A percentile compares a stretch with the other conserved stretches of the same genome.
phyloP scores from a whole-genome alignment of 2,888 invertebrate genomes.

The Tetramorium bicarinatum region DNA sequence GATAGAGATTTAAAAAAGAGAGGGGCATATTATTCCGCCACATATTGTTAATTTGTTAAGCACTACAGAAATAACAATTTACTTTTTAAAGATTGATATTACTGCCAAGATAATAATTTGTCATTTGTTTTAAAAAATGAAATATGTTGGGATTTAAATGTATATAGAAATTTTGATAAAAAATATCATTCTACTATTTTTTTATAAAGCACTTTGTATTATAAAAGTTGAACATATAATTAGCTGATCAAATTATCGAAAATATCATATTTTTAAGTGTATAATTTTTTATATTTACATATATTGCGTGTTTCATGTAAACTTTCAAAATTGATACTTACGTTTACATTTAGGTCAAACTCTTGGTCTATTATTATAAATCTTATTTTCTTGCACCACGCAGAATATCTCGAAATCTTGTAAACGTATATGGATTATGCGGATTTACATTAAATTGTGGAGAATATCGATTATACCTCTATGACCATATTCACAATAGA shows the following conservation, averaged over 20 bases:
- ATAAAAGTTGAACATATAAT: not conserved
- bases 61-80: not conserved
- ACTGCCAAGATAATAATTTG: not conserved
- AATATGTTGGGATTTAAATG: not conserved
- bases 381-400: not conserved
- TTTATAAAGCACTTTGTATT: not conserved
- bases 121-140: not conserved
- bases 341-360: not conserved
- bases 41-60: not conserved
- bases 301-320: not conserved
- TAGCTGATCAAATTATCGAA: not conserved
- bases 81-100: not conserved
- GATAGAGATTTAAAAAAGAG: not conserved
- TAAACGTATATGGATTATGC: not conserved
- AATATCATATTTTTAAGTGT: not conserved
- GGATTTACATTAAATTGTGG: not conserved
- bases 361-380: not conserved
- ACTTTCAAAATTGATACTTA: not conserved
- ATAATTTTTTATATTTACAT: not conserved
- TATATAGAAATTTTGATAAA: not conserved
- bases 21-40: not conserved
- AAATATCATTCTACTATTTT: not conserved
- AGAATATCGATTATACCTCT: not conserved
- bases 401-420: not conserved
- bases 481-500: constrained; percentile 12